Evolutionary conservation across 2,888 invertebrate species (phyloP).

Genomic region (Cyclophora punctaria): DNA sequence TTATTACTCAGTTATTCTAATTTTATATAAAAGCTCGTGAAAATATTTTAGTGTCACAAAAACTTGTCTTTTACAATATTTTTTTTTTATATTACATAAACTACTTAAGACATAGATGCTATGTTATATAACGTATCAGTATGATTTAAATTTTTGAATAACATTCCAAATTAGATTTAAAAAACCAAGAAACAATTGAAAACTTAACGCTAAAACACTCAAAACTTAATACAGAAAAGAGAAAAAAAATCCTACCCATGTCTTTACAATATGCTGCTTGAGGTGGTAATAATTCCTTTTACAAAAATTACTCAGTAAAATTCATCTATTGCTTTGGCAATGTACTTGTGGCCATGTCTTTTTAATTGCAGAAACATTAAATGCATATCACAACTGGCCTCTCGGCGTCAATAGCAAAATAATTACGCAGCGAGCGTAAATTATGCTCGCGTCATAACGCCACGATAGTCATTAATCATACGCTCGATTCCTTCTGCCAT

Average conservation of each 20-base stretch:
- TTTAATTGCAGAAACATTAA: constrained; percentile 36
- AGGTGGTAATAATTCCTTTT: constrained; percentile 26
- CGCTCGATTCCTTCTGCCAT: too few species aligned
- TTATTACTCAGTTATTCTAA: constrained; percentile 42
- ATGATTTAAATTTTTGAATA: constrained; percentile 22
- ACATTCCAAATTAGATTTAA: constrained; percentile 37
- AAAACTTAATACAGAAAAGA: constrained; percentile 50
- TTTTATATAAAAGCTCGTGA: constrained; percentile 70
- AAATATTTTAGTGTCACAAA: constrained; percentile 56
- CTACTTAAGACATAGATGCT: constrained; percentile 22
- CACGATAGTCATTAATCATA: too few species aligned
- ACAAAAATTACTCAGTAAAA: constrained; percentile 4
- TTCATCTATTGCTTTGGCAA: constrained; percentile 23
- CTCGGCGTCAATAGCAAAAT: constrained; percentile 22
- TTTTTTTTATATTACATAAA: constrained; percentile 36
- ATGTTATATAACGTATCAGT: constrained; percentile 37
- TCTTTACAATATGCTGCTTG: constrained; percentile 70
- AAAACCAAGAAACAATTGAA: constrained; percentile 26
- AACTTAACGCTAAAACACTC: constrained; percentile 50
- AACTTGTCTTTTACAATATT: constrained; percentile 68
- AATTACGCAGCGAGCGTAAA: constrained; percentile 1
- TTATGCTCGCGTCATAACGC: too few species aligned
- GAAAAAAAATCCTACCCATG: constrained; percentile 47
- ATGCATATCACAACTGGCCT: constrained; percentile 54
- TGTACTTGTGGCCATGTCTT: constrained; percentile 29